These are phyloP conservation scores for Octopus sinensis DNA, from an alignment of 1,140 invertebrate species.

Conservation along the genomic window DNA sequence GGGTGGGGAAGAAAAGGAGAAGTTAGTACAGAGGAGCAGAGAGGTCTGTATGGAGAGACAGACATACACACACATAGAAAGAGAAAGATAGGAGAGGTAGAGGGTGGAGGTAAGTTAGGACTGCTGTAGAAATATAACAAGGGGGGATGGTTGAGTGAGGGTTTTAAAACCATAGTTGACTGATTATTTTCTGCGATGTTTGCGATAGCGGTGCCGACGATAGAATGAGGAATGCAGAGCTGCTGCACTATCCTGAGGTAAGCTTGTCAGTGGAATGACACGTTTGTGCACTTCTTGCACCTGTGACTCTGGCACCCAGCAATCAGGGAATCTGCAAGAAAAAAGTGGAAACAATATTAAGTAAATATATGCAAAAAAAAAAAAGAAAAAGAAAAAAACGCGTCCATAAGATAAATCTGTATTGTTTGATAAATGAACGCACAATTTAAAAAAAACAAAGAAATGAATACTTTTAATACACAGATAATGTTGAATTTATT, in stretches of 20 bases:
- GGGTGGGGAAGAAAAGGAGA: background rate
- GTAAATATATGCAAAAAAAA: background rate
- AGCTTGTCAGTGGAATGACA: conserved; percentile 41
- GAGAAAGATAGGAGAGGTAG: background rate
- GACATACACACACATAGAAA: background rate
- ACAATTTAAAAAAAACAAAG: no score
- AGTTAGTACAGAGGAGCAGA: background rate
- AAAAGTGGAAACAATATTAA: conserved; percentile 16
- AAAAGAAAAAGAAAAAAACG: background rate
- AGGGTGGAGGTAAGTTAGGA: background rate
- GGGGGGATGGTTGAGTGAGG: background rate
- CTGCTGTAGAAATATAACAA: background rate
- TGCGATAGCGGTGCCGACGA: conserved; percentile 32
- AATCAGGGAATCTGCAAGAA: conserved; percentile 37
- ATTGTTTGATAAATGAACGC: no score
- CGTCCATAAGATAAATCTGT: no score
- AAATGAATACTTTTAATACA: no score
- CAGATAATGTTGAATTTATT: no score
- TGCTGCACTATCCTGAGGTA: conserved; percentile 37
- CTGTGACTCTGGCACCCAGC: conserved; percentile 42
- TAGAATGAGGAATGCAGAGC: conserved; percentile 28
- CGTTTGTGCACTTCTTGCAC: conserved; percentile 34
- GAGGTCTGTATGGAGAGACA: background rate
- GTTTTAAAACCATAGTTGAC: background rate
- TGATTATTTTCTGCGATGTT: conserved; percentile 35